Evolutionary conservation across 2,797 vertebrate genomes (phyloP), one percentile per base, ranked within the genome.

Genomic region (Mallotus villosus): DNA sequence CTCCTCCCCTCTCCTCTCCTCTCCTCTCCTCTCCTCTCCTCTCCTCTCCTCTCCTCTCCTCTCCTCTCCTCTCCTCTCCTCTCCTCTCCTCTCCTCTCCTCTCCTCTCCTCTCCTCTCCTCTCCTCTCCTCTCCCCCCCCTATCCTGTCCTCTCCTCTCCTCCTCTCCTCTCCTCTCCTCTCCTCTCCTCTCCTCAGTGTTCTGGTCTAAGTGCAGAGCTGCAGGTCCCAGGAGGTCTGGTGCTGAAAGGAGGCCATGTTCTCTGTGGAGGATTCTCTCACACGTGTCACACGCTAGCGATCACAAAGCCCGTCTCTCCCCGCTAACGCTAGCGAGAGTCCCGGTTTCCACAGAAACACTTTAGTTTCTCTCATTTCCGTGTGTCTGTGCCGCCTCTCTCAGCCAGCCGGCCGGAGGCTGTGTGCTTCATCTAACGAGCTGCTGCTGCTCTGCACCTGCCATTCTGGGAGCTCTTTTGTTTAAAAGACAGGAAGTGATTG

Each of bases 401-500:
- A 24, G 59, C 21, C n/a, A 3, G 24, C 37, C 14, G 0, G 51
- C 51, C 51, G 4, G 17, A 6, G 4, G 16, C 51, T n/a, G 16
- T 53, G 17, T 53, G 51, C 16, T n/a, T 53, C 32, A 34, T 34
- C 32, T 34, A 34, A 34, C 32, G 7, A 34, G 32, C 32, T 1
- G 49, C 11, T 24, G 21, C 11, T 24, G 8, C n/a, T 60, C 58
- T 24, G 21, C 49, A 60, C n/a, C 3, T 21, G 58, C 19, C 58
- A 60, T 11, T 11, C 58, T 11, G 5, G 21, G 58, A 21, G 32
- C 32, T 22, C 7, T 7, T 81, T 85, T 90, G 85, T 90, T 89
- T 89, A 89, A 87, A 87, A 84, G 86, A 77, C 78, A 73, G 67
- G 78, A 85, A 74, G 79, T 86, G 87, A 89, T 90, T 88, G 85